A percentile compares a stretch with the other conserved stretches of the same genome.
These are phyloP conservation scores for Podargus strigoides DNA, from an alignment of 2,797 vertebrate genomes.

Conservation along the genomic window DNA sequence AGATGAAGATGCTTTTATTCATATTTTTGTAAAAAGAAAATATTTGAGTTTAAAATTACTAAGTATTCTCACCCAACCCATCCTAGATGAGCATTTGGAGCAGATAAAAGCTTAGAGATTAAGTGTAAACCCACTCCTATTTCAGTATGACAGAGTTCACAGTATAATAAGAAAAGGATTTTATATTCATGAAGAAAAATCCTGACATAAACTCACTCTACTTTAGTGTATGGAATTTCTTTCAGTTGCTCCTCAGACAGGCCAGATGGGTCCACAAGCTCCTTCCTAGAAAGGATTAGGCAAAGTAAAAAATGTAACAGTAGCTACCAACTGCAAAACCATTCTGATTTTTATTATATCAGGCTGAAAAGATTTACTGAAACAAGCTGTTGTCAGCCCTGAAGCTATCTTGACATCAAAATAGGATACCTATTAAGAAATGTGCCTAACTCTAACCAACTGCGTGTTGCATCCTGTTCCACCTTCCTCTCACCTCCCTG, in stretches of 20 bases:
- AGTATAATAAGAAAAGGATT: neutral
- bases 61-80: neutral
- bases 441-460: neutral
- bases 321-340: neutral
- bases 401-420: neutral
- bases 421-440: neutral
- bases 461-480: neutral
- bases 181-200: neutral
- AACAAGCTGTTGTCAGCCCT: neutral
- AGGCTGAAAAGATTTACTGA: neutral
- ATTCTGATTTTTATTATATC: neutral
- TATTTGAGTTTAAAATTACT: neutral
- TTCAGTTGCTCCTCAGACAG: slow-evolving; percentile 85
- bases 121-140: neutral
- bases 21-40: neutral
- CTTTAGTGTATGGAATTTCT: slow-evolving; percentile 90
- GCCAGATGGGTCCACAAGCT: slow-evolving; percentile 85
- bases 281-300: slow-evolving; percentile 75
- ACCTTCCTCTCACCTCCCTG: neutral
- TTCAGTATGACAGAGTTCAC: neutral
- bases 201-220: slow-evolving; percentile 79
- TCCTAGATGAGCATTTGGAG: neutral
- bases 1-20: neutral
- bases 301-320: neutral
- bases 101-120: neutral